Percentiles rank a stretch among this genome's conserved stretches.
phyloP scores from a whole-genome alignment of 1,140 invertebrate genomes.

The Belonocnema kinseyi region DNA sequence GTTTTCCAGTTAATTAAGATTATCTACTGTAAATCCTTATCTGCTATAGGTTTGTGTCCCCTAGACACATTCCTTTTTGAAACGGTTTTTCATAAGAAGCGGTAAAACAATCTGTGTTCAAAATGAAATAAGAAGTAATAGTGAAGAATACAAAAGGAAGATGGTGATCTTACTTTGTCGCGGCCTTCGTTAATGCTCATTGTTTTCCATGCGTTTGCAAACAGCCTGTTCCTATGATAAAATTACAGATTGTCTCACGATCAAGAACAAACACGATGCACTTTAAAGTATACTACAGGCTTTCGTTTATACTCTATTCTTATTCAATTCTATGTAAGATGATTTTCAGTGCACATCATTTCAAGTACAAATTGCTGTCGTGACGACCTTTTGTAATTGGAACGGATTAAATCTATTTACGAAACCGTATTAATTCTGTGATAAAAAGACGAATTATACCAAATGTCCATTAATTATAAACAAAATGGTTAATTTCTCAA shows the following conservation, averaged over 20 bases:
- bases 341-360: not conserved
- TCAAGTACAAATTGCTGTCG: not conserved
- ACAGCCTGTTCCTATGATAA: constrained; percentile 49
- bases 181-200: constrained; percentile 52
- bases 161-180: constrained; percentile 41
- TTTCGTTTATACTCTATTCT: constrained; percentile 3
- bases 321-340: not conserved
- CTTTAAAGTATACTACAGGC: not conserved
- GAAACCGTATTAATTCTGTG: not conserved
- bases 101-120: constrained; percentile 33
- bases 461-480: too few species aligned
- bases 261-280: constrained; percentile 40
- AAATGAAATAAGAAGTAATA: constrained; percentile 45
- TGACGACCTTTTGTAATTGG: not conserved
- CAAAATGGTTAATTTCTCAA: too few species aligned
- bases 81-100: too few species aligned
- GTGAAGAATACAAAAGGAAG: constrained; percentile 48
- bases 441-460: too few species aligned
- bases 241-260: constrained; percentile 51
- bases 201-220: constrained; percentile 50
- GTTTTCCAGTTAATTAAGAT: too few species aligned
- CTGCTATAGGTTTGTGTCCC: too few species aligned
- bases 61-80: too few species aligned
- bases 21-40: too few species aligned
- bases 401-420: not conserved